Conservation (phyloP, 2,888 invertebrate species). For the Drymonia ruficornis region DNA sequence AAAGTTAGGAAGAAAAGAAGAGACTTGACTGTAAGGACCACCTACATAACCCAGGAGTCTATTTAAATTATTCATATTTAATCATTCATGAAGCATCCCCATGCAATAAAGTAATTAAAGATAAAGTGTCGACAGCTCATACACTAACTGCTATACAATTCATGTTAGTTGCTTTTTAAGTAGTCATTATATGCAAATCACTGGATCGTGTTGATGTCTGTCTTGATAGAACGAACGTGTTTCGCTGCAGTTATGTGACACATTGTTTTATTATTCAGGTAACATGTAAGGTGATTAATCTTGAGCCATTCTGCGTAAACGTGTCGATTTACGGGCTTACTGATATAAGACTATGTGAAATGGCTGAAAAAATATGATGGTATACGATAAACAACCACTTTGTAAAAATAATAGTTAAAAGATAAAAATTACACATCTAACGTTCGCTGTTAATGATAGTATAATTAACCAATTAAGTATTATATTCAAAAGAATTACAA, state of each 20-base stretch:
- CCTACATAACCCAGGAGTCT: conserved; percentile 19
- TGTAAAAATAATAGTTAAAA: no score
- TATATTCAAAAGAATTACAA: no score
- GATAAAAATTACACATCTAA: no score
- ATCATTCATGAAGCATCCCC: conserved; percentile 43
- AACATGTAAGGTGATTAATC: conserved; percentile 30
- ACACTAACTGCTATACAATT: conserved; percentile 56
- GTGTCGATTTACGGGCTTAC: conserved; percentile 16
- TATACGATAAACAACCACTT: no score
- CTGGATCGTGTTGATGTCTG: conserved; percentile 65
- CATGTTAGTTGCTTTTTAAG: conserved; percentile 70
- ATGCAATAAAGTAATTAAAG: conserved; percentile 62
- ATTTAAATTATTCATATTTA: conserved; percentile 33
- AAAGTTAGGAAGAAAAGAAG: no score
- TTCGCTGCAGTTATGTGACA: conserved; percentile 34
- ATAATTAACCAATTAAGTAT: no score
- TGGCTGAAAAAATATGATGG: background rate
- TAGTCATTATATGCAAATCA: conserved; percentile 77
- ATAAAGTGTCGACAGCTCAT: conserved; percentile 65
- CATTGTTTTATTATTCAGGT: conserved; percentile 28
- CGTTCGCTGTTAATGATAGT: no score
- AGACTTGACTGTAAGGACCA: conserved; percentile 16
- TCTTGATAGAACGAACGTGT: conserved; percentile 63
- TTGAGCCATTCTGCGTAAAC: conserved; percentile 22
- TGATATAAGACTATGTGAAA: background rate